phyloP scores from a whole-genome alignment of 2,113 vertebrate genomes.

The Propithecus coquereli region DNA sequence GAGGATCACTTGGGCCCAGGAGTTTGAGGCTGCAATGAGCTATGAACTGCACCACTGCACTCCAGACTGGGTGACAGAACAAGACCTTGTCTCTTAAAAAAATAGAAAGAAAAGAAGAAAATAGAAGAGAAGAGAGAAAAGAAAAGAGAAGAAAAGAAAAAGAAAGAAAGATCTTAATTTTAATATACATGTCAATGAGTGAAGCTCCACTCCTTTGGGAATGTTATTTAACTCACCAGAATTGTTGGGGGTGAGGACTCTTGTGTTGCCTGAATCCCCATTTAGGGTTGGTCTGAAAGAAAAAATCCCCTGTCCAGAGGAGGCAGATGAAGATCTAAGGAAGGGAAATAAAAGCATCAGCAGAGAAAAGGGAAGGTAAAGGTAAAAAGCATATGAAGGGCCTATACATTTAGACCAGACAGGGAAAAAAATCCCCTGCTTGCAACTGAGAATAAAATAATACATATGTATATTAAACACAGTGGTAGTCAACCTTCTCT shows the following conservation, averaged over 20 bases:
- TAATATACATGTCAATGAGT: not conserved
- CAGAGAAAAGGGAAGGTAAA: conserved; percentile 19
- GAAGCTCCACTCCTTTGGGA: not conserved
- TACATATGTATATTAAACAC: not conserved
- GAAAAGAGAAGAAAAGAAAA: too few relatives aligned
- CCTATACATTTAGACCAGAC: not conserved
- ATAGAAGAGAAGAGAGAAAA: too few relatives aligned
- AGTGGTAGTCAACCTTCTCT: not conserved
- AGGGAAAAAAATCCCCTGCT: not conserved
- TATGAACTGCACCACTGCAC: too few relatives aligned
- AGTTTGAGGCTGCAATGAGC: too few relatives aligned
- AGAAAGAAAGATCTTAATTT: not conserved
- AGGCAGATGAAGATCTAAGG: conserved; percentile 67
- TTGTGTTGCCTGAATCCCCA: conserved; percentile 33
- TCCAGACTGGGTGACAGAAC: too few relatives aligned
- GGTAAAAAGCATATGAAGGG: not conserved
- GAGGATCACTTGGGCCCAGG: too few relatives aligned
- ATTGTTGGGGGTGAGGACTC: conserved; percentile 51
- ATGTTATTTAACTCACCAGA: conserved; percentile 65
- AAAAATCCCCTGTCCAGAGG: conserved; percentile 58
- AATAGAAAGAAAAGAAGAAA: too few relatives aligned
- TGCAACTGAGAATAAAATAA: conserved; percentile 12
- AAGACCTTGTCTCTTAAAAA: too few relatives aligned
- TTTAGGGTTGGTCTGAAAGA: conserved; percentile 47
- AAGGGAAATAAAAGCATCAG: conserved; percentile 23